Conservation (phyloP, 2,113 vertebrate genomes). For the Ageneiosus marmoratus region DNA sequence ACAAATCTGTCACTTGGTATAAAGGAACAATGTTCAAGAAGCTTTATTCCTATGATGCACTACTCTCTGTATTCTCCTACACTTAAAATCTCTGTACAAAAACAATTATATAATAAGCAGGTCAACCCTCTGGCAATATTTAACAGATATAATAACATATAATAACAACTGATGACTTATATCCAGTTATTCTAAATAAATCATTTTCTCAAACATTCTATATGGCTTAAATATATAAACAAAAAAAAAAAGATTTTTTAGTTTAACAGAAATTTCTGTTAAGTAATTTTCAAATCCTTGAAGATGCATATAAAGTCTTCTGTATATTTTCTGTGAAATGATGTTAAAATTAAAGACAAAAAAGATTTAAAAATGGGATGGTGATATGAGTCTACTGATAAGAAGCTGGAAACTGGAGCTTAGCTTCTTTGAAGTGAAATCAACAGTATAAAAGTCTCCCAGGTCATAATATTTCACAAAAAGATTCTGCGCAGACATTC, state of each 20-base stretch:
- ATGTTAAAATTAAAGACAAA: not conserved
- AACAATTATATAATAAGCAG: conserved; percentile 4
- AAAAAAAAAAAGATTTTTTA: not conserved
- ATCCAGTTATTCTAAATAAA: not conserved
- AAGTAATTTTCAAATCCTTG: not conserved
- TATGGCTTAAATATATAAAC: not conserved
- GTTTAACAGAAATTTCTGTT: not conserved
- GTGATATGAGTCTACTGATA: not conserved
- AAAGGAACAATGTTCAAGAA: not conserved
- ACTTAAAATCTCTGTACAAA: conserved; percentile 8
- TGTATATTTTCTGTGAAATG: not conserved
- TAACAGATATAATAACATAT: not conserved
- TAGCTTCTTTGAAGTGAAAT: not conserved
- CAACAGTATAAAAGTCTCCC: not conserved
- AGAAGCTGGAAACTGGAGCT: not conserved
- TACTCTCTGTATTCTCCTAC: not conserved
- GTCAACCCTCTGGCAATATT: not conserved
- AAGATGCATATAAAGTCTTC: not conserved
- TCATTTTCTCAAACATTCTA: not conserved
- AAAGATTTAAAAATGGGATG: not conserved
- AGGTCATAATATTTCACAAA: not conserved
- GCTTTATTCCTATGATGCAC: not conserved
- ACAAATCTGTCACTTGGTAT: not conserved
- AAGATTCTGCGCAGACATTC: not conserved
- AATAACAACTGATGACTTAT: not conserved